Conservation (phyloP, 2,888 invertebrate species). For the Dolomedes plantarius region DNA sequence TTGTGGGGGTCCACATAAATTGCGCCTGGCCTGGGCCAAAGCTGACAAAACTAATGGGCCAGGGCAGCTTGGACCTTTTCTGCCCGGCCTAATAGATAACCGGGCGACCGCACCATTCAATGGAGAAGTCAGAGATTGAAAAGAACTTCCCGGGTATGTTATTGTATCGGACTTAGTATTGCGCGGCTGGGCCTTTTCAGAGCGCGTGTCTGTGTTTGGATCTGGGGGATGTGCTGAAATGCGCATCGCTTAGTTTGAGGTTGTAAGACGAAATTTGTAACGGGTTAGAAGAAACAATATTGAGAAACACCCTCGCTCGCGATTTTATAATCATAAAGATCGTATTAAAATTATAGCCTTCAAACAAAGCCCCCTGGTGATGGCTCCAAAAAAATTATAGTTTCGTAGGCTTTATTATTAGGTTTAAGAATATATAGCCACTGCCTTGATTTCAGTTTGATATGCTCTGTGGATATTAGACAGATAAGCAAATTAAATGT, state of each 20-base stretch:
- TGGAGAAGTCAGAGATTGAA: conserved; percentile 26
- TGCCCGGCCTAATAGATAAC: conserved; percentile 66
- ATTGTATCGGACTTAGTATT: conserved; percentile 33
- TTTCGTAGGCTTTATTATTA: too few relatives aligned
- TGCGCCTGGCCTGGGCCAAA: conserved; percentile 49
- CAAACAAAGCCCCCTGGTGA: too few relatives aligned
- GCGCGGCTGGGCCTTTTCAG: conserved; percentile 25
- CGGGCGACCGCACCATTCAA: conserved; percentile 17
- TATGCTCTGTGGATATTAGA: too few relatives aligned
- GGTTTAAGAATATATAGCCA: too few relatives aligned
- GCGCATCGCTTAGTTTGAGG: background rate
- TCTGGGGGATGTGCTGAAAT: background rate
- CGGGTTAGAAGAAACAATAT: too few relatives aligned
- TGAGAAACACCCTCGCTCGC: too few relatives aligned
- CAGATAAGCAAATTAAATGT: too few relatives aligned
- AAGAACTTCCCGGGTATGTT: conserved; percentile 14
- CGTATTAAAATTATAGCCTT: too few relatives aligned
- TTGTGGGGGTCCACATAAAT: conserved; percentile 57
- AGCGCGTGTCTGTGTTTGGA: conserved; percentile 48
- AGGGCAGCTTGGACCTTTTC: conserved; percentile 58
- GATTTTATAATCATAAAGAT: too few relatives aligned
- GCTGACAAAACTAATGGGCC: conserved; percentile 69
- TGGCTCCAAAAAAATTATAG: too few relatives aligned
- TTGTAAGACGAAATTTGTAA: too few relatives aligned
- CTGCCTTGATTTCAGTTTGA: too few relatives aligned